phyloP scores from a whole-genome alignment of 2,888 invertebrate genomes.

The Tipula vernalis region DNA sequence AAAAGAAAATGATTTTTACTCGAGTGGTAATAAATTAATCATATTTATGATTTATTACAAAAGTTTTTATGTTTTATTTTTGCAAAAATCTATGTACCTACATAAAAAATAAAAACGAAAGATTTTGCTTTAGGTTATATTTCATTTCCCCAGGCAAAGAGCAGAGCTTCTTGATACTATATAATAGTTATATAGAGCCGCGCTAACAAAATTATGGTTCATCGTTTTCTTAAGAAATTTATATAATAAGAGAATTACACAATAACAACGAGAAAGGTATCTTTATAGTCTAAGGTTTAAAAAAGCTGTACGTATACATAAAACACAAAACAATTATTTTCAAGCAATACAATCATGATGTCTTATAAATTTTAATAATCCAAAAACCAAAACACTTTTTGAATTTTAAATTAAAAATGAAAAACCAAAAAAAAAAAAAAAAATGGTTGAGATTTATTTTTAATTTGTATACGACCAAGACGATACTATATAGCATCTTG shows the following conservation, averaged over 20 bases:
- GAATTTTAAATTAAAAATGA: background rate
- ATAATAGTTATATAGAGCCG: background rate
- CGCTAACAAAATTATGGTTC: background rate
- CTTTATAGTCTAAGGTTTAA: background rate
- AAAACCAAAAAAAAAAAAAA: background rate
- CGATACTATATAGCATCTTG: background rate
- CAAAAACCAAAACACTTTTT: background rate
- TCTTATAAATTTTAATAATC: background rate
- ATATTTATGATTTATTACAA: background rate
- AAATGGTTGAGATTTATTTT: background rate
- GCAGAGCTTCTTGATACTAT: background rate
- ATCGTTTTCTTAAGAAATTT: background rate
- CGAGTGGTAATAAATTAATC: background rate
- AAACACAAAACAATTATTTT: background rate
- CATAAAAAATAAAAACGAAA: background rate
- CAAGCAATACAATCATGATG: background rate
- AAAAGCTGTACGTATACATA: background rate
- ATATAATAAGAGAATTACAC: background rate
- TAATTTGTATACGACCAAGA: background rate
- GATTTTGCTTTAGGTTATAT: background rate
- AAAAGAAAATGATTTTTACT: background rate
- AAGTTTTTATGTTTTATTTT: background rate
- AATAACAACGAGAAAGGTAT: background rate
- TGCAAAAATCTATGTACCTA: background rate
- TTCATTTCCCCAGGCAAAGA: background rate